Conservation (phyloP, 2,888 invertebrate genomes). For the Sympetrum striolatum region DNA sequence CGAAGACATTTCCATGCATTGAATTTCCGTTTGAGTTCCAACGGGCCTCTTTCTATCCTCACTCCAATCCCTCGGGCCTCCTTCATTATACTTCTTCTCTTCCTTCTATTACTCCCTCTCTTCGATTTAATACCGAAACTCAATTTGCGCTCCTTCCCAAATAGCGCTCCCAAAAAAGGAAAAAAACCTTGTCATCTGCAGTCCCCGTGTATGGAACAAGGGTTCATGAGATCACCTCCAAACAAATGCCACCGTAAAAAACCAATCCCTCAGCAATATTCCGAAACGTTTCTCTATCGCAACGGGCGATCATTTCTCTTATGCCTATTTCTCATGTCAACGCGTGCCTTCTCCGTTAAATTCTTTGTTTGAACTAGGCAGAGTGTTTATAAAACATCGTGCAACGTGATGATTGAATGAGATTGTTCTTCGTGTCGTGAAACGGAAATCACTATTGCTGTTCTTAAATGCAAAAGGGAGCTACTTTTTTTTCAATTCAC, state of each 20-base stretch:
- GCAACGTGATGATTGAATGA: too few relatives aligned
- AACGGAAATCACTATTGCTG: too few relatives aligned
- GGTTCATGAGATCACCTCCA: neutral
- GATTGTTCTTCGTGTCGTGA: too few relatives aligned
- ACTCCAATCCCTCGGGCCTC: neutral
- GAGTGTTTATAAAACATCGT: too few relatives aligned
- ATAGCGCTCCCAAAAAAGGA: neutral
- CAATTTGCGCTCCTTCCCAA: neutral
- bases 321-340: too few relatives aligned
- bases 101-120: neutral
- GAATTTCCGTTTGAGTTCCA: neutral
- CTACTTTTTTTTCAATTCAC: too few relatives aligned
- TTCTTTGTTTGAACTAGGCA: too few relatives aligned
- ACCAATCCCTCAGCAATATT: neutral
- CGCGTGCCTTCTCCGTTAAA: too few relatives aligned
- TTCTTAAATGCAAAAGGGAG: too few relatives aligned
- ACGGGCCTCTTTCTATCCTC: neutral
- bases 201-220: neutral
- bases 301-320: neutral
- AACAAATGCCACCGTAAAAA: neutral
- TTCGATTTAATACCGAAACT: neutral
- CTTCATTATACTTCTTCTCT: neutral
- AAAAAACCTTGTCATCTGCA: neutral
- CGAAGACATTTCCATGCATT: neutral
- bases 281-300: neutral